Evolutionary conservation across 2,113 vertebrate genomes (phyloP).

Genomic region (Semicossyphus pulcher): DNA sequence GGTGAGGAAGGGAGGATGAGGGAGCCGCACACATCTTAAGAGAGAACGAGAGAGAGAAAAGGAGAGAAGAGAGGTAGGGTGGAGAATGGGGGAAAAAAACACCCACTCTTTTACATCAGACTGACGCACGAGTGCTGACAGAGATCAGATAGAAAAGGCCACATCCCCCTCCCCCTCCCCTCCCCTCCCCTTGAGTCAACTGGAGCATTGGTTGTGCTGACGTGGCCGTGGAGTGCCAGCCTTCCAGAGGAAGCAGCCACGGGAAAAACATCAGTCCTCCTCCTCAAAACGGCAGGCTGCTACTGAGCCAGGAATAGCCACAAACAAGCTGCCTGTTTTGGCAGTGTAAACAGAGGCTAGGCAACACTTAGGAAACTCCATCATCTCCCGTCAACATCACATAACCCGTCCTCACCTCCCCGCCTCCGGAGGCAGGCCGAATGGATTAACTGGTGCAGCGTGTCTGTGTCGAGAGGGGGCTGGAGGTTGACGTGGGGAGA

Average conservation of each 20-base stretch:
- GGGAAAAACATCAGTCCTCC: conserved; percentile 65
- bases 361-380: conserved; percentile 42
- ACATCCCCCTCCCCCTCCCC: conserved; percentile 48
- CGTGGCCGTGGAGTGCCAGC: conserved; percentile 78
- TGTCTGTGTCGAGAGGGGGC: conserved; percentile 15
- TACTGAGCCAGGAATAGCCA: conserved; percentile 70
- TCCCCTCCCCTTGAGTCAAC: conserved; percentile 60
- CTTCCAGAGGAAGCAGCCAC: conserved; percentile 72
- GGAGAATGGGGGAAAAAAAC: conserved; percentile 16
- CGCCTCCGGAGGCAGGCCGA: background rate
- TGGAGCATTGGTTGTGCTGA: conserved; percentile 75
- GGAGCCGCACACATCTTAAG: conserved; percentile 16
- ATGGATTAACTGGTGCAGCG: conserved; percentile 29
- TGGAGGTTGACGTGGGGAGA: conserved; percentile 2
- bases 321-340: conserved; percentile 57
- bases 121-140: conserved; percentile 81
- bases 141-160: conserved; percentile 82
- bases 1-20: conserved; percentile 46
- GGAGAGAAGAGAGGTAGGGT: conserved; percentile 27
- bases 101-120: conserved; percentile 83
- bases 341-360: conserved; percentile 50
- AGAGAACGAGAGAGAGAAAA: conserved; percentile 3
- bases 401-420: conserved; percentile 24
- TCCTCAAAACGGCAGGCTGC: conserved; percentile 55
- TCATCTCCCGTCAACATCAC: conserved; percentile 54